A percentile compares a stretch with the other conserved stretches of the same genome.
phyloP scores from a whole-genome alignment of 2,113 vertebrate species.

The human (Homo sapiens) region DNA sequence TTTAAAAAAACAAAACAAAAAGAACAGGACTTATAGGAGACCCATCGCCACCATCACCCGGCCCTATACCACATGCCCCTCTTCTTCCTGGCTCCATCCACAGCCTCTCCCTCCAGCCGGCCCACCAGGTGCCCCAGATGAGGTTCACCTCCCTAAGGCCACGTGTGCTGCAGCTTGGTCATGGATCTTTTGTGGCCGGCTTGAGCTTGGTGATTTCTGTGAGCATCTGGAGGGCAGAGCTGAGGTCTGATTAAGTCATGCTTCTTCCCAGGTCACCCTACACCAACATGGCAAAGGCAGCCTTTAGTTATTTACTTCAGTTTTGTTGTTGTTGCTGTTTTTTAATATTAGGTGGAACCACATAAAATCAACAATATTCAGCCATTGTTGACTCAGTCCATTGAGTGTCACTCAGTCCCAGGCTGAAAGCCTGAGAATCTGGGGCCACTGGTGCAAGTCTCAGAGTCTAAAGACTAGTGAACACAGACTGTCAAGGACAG shows the following conservation, averaged over 20 bases:
- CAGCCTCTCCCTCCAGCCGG: too few relatives aligned
- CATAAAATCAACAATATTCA: not conserved
- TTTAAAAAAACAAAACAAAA: too few relatives aligned
- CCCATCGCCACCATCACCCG: too few relatives aligned
- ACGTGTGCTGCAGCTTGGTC: rapidly evolving
- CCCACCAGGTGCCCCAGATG: not conserved
- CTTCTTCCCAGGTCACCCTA: not conserved
- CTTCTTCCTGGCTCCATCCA: not conserved
- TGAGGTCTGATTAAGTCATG: too few relatives aligned
- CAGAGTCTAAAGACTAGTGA: too few relatives aligned
- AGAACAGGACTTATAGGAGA: too few relatives aligned
- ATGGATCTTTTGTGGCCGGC: rapidly evolving
- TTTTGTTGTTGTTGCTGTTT: not conserved
- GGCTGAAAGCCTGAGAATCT: too few relatives aligned
- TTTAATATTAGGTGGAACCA: not conserved
- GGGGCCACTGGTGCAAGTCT: too few relatives aligned
- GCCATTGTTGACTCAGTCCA: not conserved
- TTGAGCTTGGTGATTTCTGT: not conserved
- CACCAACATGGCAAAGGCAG: not conserved
- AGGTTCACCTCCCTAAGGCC: not conserved
- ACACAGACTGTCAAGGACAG: too few relatives aligned
- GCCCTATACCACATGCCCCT: not conserved
- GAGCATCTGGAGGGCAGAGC: not conserved
- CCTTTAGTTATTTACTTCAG: not conserved
- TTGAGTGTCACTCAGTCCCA: too few relatives aligned